Evolutionary conservation across 1,140 invertebrate species (phyloP), one percentile per base, ranked within the genome.

Genomic region (Tribolium madens): DNA sequence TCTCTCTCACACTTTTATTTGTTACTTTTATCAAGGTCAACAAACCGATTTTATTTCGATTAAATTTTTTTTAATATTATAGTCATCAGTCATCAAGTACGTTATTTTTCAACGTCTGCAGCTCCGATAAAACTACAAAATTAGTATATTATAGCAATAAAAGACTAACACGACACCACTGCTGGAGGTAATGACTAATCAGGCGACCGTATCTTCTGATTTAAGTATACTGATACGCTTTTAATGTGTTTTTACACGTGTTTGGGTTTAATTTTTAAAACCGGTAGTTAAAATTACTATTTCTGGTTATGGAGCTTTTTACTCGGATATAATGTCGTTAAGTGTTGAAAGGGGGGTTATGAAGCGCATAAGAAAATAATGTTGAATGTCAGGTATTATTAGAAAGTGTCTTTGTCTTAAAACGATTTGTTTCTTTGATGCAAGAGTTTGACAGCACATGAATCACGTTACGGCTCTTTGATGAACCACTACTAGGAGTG

Each of bases 161-260:
- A 64, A 64, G 21, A 33, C 57, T 26, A 64, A 64, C 57, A 64
- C 57, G 57, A 64, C 57, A 33, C 26, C 57, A 64, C 57, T 64
- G 57, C 26, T 64, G 57, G 57, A 64, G 57, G 57, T 64, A 64
- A 64, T 64, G 57, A 64, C 57, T 64, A 64, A 64, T 64, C 57
- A 64, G 21, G 57, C 57, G 21, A 26, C 57, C 57, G 21, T 64
- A 64, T 64, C 57, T 64, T 64, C 21, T 64, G 57, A 64, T 64
- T 64, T 64, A 64, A 64, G 57, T 33, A 64, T 64, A 64, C 21
- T 64, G 57, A 64, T 64, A 64, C 57, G 57, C 21, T 64, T 64
- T 64, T 64, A 64, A 64, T 64, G 57, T 64, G 26, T 64, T 64
- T 64, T 64, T 64, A 64, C 57, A 64, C 57, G 57, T 64, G 57